Conservation (phyloP, 2,113 vertebrate species). For the Aldabrachelys gigantea region DNA sequence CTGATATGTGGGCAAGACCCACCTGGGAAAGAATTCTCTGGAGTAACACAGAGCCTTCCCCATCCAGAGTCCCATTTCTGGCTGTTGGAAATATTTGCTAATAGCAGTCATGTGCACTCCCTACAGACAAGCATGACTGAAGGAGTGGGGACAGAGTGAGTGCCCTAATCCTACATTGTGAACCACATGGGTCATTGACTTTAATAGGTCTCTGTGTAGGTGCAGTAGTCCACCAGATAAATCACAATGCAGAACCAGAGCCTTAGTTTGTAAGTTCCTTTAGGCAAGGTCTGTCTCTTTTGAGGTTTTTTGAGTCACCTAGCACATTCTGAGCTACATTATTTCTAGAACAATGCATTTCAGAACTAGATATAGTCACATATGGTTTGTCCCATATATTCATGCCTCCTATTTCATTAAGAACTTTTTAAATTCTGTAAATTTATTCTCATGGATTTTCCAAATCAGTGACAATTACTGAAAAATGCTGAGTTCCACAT, state of each 20-base stretch:
- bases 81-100: not conserved
- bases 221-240: too few species aligned
- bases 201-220: not conserved
- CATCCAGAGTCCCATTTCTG: not conserved
- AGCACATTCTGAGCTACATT: not conserved
- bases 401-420: not conserved
- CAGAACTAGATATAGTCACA: not conserved
- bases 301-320: accelerated
- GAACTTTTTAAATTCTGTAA: not conserved
- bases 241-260: not conserved
- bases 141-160: not conserved
- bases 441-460: not conserved
- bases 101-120: not conserved
- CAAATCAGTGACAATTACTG: not conserved
- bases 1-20: not conserved
- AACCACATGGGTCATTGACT: not conserved
- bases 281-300: not conserved
- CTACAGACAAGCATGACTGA: not conserved
- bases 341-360: not conserved
- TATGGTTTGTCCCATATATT: not conserved
- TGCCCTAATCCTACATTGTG: not conserved
- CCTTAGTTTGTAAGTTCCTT: not conserved
- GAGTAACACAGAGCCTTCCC: not conserved
- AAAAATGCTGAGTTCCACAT: not conserved
- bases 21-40: too few species aligned